Conservation (phyloP, 2,113 vertebrate species). For the Propithecus coquereli region DNA sequence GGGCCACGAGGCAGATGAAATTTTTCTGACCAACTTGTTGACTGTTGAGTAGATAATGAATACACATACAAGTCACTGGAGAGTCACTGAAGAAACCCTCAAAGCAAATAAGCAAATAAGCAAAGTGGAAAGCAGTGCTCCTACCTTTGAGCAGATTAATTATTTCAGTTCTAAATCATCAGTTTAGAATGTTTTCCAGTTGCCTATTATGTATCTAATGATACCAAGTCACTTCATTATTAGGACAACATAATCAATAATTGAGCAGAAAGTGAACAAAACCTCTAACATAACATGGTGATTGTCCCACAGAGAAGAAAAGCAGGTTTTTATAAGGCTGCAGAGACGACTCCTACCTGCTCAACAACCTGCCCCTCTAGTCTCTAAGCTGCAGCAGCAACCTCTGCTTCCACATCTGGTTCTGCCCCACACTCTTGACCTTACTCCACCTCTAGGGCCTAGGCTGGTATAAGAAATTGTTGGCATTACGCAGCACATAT, state of each 20-base stretch:
- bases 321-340: neutral
- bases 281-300: neutral
- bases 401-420: neutral
- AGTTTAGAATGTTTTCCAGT: neutral
- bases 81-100: neutral
- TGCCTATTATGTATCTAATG: neutral
- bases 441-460: neutral
- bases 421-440: neutral
- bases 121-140: neutral
- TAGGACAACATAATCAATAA: neutral
- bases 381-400: neutral
- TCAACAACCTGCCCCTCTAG: neutral
- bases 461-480: neutral
- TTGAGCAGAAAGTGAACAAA: neutral
- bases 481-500: neutral
- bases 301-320: neutral
- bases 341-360: neutral
- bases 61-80: neutral
- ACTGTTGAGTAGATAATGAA: neutral
- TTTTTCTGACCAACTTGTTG: constrained; percentile 22
- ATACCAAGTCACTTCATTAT: neutral
- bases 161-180: neutral
- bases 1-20: neutral
- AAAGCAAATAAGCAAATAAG: neutral
- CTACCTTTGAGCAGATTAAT: neutral